Evolutionary conservation across 2,888 invertebrate species (phyloP).

Genomic region (Lordiphosa fenestrarum): DNA sequence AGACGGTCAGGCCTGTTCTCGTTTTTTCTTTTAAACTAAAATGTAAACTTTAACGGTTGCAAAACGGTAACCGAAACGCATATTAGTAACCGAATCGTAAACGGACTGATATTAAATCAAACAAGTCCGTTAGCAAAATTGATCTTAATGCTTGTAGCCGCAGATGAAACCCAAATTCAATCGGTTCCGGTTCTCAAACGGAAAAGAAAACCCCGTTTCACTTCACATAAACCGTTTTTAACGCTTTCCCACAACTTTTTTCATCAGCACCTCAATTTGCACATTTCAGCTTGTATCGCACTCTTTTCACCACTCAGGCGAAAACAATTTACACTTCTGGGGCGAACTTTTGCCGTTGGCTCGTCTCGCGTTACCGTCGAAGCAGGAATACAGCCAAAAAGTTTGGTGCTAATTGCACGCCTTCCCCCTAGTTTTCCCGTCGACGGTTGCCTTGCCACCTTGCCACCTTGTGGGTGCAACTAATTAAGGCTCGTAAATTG

Average conservation of each 20-base stretch:
- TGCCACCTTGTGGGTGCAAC: slow-evolving; percentile 37
- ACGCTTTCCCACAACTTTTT: slow-evolving; percentile 19
- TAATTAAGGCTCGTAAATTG: slow-evolving; percentile 62
- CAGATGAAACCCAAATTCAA: too few species aligned
- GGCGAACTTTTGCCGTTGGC: slow-evolving; percentile 31
- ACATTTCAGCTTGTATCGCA: slow-evolving; percentile 19
- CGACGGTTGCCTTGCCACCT: slow-evolving; percentile 14
- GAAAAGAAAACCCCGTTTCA: too few species aligned
- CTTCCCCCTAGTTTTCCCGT: slow-evolving; percentile 7
- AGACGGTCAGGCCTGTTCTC: too few species aligned
- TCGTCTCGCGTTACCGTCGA: slow-evolving; percentile 7
- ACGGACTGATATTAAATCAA: too few species aligned
- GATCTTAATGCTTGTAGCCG: too few species aligned
- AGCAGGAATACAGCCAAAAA: slow-evolving; percentile 14
- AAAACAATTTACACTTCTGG: slow-evolving; percentile 64
- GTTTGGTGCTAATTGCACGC: slow-evolving; percentile 31
- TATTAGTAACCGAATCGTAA: too few species aligned
- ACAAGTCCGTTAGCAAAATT: too few species aligned
- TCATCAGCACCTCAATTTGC: slow-evolving; percentile 22
- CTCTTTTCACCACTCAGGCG: slow-evolving; percentile 1
- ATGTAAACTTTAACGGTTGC: too few species aligned
- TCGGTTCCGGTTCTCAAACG: too few species aligned
- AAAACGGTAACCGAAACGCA: too few species aligned
- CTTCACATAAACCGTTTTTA: neutral
- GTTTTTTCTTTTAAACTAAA: too few species aligned